Evolutionary conservation across 53 echinoderm and acorn worm species (phyloP), one percentile per base, ranked within the genome.

Genomic region (Temnopleurus reevesii): DNA sequence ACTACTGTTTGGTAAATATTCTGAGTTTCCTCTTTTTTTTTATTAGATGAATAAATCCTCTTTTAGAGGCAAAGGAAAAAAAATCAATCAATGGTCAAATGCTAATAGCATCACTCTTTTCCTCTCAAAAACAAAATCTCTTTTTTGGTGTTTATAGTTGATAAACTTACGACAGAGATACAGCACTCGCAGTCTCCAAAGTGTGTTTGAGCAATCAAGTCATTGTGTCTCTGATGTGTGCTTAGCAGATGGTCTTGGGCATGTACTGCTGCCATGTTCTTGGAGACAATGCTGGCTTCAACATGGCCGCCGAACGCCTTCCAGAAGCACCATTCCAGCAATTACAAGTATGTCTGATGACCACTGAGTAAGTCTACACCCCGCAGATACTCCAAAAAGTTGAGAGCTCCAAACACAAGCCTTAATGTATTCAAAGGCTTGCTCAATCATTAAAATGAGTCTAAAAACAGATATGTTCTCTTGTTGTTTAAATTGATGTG

Each of bases 181-280:
- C 88, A 87, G 88, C 88, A 87, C 46, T 87, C 88, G 27, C 88
- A 87, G 71, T 87, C 88, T 19, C 65, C 88, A 66, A 87, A 49
- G 71, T 87, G 88, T 64, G 88, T 66, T 27, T 87, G 88, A n/a
- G 88, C 53, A 46, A 87, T 65, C 46, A 87, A 71, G 29, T 87
- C 88, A 65, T 87, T 87, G 31, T 47, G 47, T 71, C 88, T 87
- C 51, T 46, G 88, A 21, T 66, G 71, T 29, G 88, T 18, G 31
- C 3, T 36, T 0, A 87, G 71, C 65, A 66, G 36, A 65, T 87
- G 65, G 31, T 87, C 65, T 23, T 65, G 71, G 47, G 66, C 88
- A 49, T 87, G 88, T 87, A 87, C 88, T 9, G 88, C 88, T 24
- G 88, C 88, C 88, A 87, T 87, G 71, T 49, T 87, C 30, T 8